phyloP scores from a whole-genome alignment of 2,888 invertebrate species.

The Pseudanteris insignis region DNA sequence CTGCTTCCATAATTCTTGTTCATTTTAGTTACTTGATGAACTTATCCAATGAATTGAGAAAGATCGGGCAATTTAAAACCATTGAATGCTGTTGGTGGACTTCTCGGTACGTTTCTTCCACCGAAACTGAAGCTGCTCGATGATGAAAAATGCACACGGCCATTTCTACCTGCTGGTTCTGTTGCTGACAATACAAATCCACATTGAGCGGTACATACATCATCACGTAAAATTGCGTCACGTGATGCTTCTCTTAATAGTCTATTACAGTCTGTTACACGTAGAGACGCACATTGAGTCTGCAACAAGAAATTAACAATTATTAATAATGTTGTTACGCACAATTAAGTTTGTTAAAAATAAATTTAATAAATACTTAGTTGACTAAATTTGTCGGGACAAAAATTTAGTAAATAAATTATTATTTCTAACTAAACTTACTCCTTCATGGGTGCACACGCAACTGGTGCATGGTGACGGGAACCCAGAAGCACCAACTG shows the following conservation, averaged over 20 bases:
- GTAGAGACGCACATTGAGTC: conserved; percentile 88
- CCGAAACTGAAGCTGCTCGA: conserved; percentile 53
- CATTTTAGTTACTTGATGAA: conserved; percentile 1
- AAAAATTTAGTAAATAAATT: too few species aligned
- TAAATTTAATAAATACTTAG: too few species aligned
- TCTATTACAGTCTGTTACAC: conserved; percentile 87
- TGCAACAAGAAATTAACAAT: conserved; percentile 64
- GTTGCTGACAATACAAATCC: conserved; percentile 73
- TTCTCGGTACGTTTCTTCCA: conserved; percentile 51
- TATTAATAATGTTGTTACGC: too few species aligned
- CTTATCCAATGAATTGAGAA: conserved; percentile 75
- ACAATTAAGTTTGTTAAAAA: too few species aligned
- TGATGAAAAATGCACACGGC: conserved; percentile 52
- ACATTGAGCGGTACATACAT: conserved; percentile 91
- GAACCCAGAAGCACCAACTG: conserved; percentile 84
- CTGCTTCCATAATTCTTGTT: conserved; percentile 8
- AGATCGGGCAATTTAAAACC: conserved; percentile 83
- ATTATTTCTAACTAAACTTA: too few species aligned
- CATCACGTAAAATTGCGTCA: conserved; percentile 83
- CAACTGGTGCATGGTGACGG: conserved; percentile 92
- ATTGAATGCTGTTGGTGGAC: conserved; percentile 63
- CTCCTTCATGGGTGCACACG: conserved; percentile 85
- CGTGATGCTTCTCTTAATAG: conserved; percentile 84
- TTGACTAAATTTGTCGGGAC: too few species aligned
- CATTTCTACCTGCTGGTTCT: conserved; percentile 52